Percentiles rank a stretch among this genome's conserved stretches.
Conservation (phyloP, 2,113 vertebrate species). For the Pelmatolapia mariae region DNA sequence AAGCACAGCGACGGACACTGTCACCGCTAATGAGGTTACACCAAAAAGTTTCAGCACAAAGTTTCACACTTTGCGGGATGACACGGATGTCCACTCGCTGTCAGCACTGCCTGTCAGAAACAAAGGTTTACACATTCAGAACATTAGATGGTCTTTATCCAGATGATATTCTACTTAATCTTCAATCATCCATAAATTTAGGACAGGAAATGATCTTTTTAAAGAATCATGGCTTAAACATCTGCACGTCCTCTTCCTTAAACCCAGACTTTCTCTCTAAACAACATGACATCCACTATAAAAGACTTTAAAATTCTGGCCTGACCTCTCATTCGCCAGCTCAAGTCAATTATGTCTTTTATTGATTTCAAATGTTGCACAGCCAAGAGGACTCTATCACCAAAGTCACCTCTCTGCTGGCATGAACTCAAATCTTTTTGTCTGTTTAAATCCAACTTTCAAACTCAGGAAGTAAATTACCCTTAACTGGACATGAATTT, state of each 20-base stretch:
- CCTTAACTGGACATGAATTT: background rate
- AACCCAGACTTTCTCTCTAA: background rate
- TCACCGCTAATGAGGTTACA: background rate
- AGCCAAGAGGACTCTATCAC: background rate
- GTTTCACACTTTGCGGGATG: background rate
- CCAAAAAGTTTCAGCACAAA: background rate
- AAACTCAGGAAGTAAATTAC: background rate
- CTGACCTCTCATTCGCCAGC: background rate
- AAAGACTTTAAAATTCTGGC: background rate
- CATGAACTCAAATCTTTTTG: background rate
- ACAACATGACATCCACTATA: background rate
- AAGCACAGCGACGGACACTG: background rate
- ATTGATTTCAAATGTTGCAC: background rate
- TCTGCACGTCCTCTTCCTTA: background rate
- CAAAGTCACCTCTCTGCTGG: background rate
- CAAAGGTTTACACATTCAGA: background rate
- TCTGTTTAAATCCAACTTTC: background rate
- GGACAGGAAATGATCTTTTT: background rate
- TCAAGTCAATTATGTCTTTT: background rate
- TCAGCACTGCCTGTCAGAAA: background rate
- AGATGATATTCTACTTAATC: background rate
- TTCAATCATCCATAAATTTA: background rate
- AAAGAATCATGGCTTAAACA: background rate
- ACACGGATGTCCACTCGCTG: background rate
- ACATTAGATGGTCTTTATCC: background rate